These are phyloP conservation scores for Melanocharis versteri DNA, from an alignment of 2,113 vertebrate species.

Conservation along the genomic window DNA sequence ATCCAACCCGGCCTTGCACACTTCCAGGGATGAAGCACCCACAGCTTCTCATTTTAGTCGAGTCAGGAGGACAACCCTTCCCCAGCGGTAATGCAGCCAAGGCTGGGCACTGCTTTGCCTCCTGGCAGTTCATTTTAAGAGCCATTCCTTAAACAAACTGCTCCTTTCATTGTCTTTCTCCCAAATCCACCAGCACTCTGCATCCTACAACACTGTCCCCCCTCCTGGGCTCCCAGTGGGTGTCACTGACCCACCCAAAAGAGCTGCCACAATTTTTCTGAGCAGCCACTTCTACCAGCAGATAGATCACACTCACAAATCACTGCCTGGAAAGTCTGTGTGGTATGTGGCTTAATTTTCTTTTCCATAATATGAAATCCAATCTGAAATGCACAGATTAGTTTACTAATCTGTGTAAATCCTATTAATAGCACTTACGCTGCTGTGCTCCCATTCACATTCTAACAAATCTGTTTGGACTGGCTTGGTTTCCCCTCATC, in stretches of 20 bases:
- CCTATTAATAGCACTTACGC: conserved; percentile 48
- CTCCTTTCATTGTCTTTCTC: background rate
- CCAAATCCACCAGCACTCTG: background rate
- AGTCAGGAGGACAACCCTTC: background rate
- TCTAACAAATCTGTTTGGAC: background rate
- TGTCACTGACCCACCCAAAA: background rate
- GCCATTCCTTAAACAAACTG: background rate
- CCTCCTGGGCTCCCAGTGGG: background rate
- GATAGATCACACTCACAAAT: background rate
- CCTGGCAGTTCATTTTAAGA: background rate
- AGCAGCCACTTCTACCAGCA: background rate
- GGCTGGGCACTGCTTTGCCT: background rate
- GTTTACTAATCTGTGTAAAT: conserved; percentile 62
- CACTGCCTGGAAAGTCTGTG: background rate
- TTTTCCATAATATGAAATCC: conserved; percentile 60
- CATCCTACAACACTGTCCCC: background rate
- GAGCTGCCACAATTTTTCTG: background rate
- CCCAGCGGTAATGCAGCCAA: background rate
- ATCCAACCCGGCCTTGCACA: background rate
- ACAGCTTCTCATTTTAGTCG: background rate
- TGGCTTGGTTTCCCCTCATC: background rate
- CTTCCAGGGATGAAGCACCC: background rate
- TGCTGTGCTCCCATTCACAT: conserved; percentile 10
- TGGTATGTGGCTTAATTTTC: conserved; percentile 51
- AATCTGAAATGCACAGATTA: conserved; percentile 59